Conservation (phyloP, 2,797 vertebrate genomes). For the Acomys russatus region DNA sequence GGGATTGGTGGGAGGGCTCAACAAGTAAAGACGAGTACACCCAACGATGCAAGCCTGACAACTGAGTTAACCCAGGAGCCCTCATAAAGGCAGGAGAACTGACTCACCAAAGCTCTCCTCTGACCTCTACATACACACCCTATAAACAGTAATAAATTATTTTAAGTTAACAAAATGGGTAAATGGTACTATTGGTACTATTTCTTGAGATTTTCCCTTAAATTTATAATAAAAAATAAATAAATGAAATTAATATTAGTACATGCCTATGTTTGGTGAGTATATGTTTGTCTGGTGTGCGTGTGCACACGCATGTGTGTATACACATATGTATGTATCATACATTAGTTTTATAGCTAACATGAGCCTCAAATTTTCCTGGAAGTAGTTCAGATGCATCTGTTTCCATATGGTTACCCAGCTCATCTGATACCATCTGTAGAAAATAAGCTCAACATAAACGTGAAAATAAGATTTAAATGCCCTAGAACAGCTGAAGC, state of each 20-base stretch:
- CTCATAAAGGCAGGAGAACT: neutral
- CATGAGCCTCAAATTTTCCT: neutral
- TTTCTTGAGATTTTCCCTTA: neutral
- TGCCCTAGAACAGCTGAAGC: neutral
- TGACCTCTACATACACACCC: neutral
- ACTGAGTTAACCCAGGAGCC: too few species aligned
- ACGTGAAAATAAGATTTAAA: conserved; percentile 21
- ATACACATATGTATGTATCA: neutral
- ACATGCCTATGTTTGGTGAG: neutral
- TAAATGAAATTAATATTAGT: neutral
- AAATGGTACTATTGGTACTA: neutral
- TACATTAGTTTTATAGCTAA: neutral
- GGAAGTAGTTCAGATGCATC: neutral
- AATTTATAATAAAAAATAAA: neutral
- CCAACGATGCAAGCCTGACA: neutral
- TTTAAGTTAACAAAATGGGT: neutral
- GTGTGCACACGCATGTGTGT: too few species aligned
- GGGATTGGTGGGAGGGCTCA: neutral
- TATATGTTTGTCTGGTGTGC: neutral
- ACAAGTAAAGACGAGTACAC: neutral
- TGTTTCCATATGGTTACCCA: neutral
- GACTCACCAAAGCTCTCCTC: neutral
- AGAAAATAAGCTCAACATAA: neutral
- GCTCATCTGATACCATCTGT: neutral
- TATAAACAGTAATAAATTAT: neutral